Percentiles rank a stretch among this genome's conserved stretches.
These are phyloP conservation scores for Borostomias antarcticus DNA, from an alignment of 2,797 vertebrate genomes.

Conservation along the genomic window DNA sequence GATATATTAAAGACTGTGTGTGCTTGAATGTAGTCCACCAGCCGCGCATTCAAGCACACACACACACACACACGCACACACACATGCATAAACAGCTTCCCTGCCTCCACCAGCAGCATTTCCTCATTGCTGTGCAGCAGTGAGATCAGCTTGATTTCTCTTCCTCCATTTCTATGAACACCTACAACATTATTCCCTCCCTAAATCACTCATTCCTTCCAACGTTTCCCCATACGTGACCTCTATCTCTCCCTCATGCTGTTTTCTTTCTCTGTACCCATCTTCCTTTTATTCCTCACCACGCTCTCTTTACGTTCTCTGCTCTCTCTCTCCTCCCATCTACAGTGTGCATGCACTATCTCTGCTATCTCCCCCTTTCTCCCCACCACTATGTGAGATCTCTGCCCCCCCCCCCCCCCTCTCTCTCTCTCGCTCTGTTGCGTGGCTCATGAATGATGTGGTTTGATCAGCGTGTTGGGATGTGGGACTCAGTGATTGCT, in stretches of 20 bases:
- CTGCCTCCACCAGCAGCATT: no score
- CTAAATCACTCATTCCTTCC: neutral
- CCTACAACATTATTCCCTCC: neutral
- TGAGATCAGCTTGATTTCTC: no score
- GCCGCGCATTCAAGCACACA: no score
- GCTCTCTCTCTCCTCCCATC: neutral
- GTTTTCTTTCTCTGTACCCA: neutral
- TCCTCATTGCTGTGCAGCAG: no score
- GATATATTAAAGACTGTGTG: no score
- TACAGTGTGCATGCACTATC: no score
- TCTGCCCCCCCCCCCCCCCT: neutral
- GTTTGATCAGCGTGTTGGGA: conserved; percentile 35
- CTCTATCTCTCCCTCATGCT: neutral
- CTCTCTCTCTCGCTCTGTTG: neutral
- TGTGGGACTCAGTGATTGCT: conserved; percentile 8
- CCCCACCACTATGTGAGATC: neutral
- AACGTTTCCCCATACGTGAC: no score
- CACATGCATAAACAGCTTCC: neutral
- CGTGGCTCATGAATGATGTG: conserved; percentile 41
- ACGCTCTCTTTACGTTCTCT: neutral
- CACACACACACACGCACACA: neutral
- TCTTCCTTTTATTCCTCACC: neutral
- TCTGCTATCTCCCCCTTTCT: neutral
- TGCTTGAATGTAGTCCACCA: no score
- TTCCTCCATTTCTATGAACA: no score